A percentile compares a stretch with the other conserved stretches of the same genome.
phyloP scores from a whole-genome alignment of 2,113 vertebrate genomes.

The Nibea coibor region DNA sequence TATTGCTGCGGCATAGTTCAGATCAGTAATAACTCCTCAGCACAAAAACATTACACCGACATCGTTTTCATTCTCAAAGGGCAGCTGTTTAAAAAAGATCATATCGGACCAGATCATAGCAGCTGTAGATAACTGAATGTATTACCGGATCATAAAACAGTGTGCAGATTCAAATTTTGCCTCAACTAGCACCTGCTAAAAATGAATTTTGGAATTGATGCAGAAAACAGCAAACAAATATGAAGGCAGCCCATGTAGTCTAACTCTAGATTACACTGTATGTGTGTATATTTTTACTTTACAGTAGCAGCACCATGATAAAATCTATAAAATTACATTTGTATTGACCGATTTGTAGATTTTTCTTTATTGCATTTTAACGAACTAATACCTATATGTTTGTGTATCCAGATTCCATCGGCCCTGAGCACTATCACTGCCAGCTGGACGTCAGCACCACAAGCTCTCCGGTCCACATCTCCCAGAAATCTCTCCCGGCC shows the following conservation, averaged over 20 bases:
- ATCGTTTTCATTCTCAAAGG: not conserved
- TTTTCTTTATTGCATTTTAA: not conserved
- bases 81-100: not conserved
- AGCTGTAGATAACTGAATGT: not conserved
- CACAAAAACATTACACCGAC: not conserved
- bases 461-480: slow-evolving; percentile 17
- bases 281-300: not conserved
- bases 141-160: not conserved
- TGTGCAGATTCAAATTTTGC: no score
- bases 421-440: slow-evolving; percentile 49
- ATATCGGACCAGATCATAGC: not conserved
- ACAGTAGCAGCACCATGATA: no score
- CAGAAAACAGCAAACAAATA: not conserved
- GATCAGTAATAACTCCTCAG: not conserved
- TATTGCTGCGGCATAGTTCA: not conserved
- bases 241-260: not conserved
- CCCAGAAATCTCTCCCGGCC: slow-evolving; percentile 17
- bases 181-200: not conserved
- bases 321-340: not conserved
- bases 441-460: slow-evolving; percentile 23
- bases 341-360: no score
- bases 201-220: no score
- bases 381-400: not conserved
- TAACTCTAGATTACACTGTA: no score
- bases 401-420: slow-evolving; percentile 77